Percentiles rank a stretch among this genome's conserved stretches.
Evolutionary conservation across 1,140 invertebrate genomes (phyloP).

Genomic region (Listronotus bonariensis): DNA sequence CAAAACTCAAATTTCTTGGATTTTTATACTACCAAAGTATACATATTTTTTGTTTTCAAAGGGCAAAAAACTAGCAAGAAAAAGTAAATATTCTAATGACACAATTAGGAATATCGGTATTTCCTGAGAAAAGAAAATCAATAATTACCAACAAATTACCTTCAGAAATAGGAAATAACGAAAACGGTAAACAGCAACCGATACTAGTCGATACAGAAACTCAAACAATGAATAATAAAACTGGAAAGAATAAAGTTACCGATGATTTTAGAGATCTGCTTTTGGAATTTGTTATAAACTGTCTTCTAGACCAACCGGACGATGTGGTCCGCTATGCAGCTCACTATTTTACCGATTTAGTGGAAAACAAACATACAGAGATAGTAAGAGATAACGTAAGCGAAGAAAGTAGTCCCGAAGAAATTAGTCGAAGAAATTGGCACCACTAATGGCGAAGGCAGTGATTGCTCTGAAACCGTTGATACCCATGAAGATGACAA

Average conservation of each 20-base stretch:
- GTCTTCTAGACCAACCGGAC: slow-evolving; percentile 85
- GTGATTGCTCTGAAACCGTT: not conserved
- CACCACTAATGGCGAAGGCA: not conserved
- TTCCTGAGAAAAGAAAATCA: not conserved
- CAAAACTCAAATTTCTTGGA: no score
- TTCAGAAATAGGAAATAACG: no score
- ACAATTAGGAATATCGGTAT: not conserved
- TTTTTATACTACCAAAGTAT: no score
- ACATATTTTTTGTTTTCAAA: no score
- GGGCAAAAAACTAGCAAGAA: no score
- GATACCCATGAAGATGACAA: no score
- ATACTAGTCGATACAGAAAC: not conserved
- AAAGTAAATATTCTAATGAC: no score
- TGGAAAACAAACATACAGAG: slow-evolving; percentile 66
- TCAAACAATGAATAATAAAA: slow-evolving; percentile 1
- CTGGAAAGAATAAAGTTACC: slow-evolving; percentile 65
- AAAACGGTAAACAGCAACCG: no score
- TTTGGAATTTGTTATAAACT: slow-evolving; percentile 92
- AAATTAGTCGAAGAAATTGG: no score
- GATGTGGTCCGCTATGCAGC: slow-evolving; percentile 90
- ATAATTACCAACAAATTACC: no score
- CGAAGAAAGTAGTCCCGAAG: not conserved
- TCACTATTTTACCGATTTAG: slow-evolving; percentile 84
- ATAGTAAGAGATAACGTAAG: slow-evolving; percentile 57
- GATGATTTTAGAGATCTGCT: slow-evolving; percentile 89